Evolutionary conservation across 1,140 invertebrate genomes (phyloP).

Genomic region (Sminthurinus signatus): DNA sequence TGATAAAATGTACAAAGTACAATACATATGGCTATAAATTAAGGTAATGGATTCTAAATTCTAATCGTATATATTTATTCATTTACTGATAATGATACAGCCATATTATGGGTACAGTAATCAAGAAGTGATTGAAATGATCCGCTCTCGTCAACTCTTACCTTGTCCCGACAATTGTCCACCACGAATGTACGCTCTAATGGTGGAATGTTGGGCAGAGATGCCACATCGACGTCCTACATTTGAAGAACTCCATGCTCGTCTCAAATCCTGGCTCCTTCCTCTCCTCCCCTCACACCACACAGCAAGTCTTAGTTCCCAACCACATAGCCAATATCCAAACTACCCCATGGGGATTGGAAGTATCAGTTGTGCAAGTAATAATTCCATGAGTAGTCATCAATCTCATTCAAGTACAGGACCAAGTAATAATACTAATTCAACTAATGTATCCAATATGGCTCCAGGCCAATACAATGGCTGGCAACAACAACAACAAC

Average conservation of each 20-base stretch:
- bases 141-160: conserved; percentile 84
- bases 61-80: conserved; percentile 9
- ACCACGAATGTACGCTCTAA: conserved; percentile 48
- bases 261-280: conserved; percentile 61
- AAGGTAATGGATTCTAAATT: background rate
- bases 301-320: background rate
- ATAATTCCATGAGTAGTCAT: conserved; percentile 50
- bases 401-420: conserved; percentile 51
- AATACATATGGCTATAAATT: too few species aligned
- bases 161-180: conserved; percentile 89
- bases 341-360: conserved; percentile 30
- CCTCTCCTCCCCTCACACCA: conserved; percentile 16
- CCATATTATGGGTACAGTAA: conserved; percentile 92
- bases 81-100: too few species aligned
- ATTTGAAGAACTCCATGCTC: conserved; percentile 73
- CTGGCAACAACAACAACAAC: conserved; percentile 12
- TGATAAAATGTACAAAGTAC: too few species aligned
- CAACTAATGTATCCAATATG: conserved; percentile 47
- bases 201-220: conserved; percentile 95
- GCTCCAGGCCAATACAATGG: too few species aligned
- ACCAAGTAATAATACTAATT: conserved; percentile 53
- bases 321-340: background rate
- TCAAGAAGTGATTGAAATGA: conserved; percentile 96
- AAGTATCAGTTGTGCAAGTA: conserved; percentile 43
- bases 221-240: conserved; percentile 78